Evolutionary conservation across 2,113 vertebrate genomes (phyloP).

Genomic region (Arvicanthis niloticus): DNA sequence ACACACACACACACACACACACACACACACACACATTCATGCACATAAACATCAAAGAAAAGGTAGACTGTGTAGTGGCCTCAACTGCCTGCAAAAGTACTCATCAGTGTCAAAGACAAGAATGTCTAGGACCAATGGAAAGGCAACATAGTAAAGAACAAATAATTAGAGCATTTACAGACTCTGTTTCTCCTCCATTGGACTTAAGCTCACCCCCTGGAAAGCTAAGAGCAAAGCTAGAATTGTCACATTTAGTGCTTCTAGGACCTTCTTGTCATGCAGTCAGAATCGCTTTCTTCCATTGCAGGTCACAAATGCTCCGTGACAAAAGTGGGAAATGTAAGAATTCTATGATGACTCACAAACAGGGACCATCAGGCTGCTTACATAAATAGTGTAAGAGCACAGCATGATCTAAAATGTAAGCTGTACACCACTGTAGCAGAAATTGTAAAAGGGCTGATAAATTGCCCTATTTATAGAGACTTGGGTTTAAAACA

Average conservation of each 20-base stretch:
- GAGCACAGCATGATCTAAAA: constrained; percentile 69
- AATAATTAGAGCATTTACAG: neutral
- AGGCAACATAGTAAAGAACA: neutral
- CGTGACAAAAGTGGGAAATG: constrained; percentile 46
- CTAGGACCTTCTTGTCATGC: neutral
- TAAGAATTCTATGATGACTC: constrained; percentile 43
- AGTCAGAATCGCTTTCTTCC: constrained; percentile 15
- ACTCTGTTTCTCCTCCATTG: neutral
- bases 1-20: neutral
- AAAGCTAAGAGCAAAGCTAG: neutral
- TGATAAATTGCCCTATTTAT: constrained; percentile 66
- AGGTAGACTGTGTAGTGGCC: neutral
- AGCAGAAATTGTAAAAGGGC: constrained; percentile 38
- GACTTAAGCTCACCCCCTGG: neutral
- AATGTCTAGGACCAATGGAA: neutral
- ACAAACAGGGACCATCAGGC: constrained; percentile 38
- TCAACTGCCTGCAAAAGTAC: neutral
- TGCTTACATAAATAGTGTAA: constrained; percentile 69
- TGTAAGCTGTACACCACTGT: neutral
- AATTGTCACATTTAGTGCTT: neutral
- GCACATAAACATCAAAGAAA: neutral
- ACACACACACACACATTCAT: neutral
- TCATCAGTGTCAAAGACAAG: neutral
- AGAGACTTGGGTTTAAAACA: constrained; percentile 40
- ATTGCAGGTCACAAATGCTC: constrained; percentile 4